phyloP scores from a whole-genome alignment of 2,113 vertebrate genomes.

The Hippoglossus stenolepis region DNA sequence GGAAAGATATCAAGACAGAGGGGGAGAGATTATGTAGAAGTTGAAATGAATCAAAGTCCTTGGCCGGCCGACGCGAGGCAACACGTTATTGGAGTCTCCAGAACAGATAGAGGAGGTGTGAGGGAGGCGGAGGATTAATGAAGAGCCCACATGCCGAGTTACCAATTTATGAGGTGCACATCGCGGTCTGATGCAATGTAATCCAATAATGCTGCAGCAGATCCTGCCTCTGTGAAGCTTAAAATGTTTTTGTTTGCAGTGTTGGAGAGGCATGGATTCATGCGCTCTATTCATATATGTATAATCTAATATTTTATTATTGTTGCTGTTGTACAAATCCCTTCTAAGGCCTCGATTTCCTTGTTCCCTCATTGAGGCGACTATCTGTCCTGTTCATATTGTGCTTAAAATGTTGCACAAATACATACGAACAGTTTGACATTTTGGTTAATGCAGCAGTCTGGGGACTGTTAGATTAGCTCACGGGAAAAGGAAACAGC shows the following conservation, averaged over 20 bases:
- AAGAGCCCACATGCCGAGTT: background rate
- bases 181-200: background rate
- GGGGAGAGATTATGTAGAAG: conserved; percentile 10
- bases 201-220: background rate
- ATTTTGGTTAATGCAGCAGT: background rate
- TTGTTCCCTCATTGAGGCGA: background rate
- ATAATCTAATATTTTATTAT: background rate
- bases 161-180: conserved; percentile 7
- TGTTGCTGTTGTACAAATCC: background rate
- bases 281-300: background rate
- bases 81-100: background rate
- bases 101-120: conserved; percentile 12
- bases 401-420: background rate
- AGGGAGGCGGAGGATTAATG: conserved; percentile 9
- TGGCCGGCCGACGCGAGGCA: conserved; percentile 2
- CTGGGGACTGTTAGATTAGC: background rate
- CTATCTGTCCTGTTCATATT: background rate
- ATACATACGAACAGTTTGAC: background rate
- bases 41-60: conserved; percentile 60
- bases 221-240: background rate
- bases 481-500: background rate
- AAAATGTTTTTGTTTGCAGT: background rate
- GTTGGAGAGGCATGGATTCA: background rate
- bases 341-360: too few relatives aligned
- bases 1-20: conserved; percentile 48